Base-by-base conservation (phyloP, 2,888 invertebrate species). In the Artemia sp. region DNA sequence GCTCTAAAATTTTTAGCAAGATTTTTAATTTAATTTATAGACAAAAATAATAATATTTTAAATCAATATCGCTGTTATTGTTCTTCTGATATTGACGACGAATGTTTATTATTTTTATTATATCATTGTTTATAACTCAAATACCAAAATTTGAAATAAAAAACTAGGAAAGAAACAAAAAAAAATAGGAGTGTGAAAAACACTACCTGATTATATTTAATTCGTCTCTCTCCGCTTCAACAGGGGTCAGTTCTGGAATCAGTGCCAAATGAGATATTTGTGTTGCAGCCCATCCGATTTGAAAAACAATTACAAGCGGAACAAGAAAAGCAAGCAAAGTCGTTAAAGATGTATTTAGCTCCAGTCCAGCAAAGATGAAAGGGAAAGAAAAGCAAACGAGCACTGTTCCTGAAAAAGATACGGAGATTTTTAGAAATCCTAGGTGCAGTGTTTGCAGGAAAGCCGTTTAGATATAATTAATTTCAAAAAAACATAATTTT, bases 201-300 rank as follows among this genome's bases (percentile, higher is more conserved):
- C 53, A n/a, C 12, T 70, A 73, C 79, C 81, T 77, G 70, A 78
- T 75, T 24, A 80, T 77, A 73, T 80, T 80, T 6, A 81, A 76
- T 50, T 77, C 77, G 51, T 79, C 79, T 70, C 79, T 74, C 69
- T 79, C 78, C 12, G 75, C 71, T 51, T 77, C 76, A 72, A 76
- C 74, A 5, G 75, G 73, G 9, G 80, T 79, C 24, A 81, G 75
- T 72, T 79, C 79, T 1, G 82, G 81, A 69, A 83, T 82, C 68
- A 83, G 77, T 5, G 82, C 79, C 58, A 83, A 76, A 74, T 83
- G 83, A 24, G 82, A 80, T 51, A 83, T 82, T 76, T 83, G 83
- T 6, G 79, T 79, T 8, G 80, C 75, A 0, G 83, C 83, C 82
- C 83, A 83, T 12, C 82, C 83, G 73, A 82, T 78, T 74, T 83